Base-by-base conservation (phyloP, 2,797 vertebrate species). In the Spinus pinus region DNA sequence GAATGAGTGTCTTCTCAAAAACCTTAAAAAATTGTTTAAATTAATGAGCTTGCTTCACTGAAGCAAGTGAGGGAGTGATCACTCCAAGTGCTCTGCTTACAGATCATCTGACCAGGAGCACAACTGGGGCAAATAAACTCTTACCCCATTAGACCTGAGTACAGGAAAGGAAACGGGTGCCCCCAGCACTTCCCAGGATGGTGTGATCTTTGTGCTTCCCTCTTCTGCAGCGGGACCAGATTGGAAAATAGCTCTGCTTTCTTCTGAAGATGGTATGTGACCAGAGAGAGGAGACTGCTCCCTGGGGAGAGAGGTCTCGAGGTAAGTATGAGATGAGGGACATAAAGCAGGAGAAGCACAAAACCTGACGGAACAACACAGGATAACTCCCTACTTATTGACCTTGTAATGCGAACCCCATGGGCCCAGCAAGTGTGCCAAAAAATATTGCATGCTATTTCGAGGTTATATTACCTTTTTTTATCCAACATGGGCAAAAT, bases 401-500 rank as follows among this genome's bases (percentile, higher is more conserved):
- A 77, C 74, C 61, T 82, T 71, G 57, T 85, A 80, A 73, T 42
- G 74, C 1, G 2, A 85, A 58, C 28, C 54, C 54, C 33, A 13
- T 28, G 71, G 51, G 71, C 74, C 30, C 37, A 35, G 3, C 85
- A 80, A 90, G 70, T n/a, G 22, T 91, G 53, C 67, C 71, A 69
- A 71, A 92, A 93, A 82, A 50, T 67, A 61, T 4, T 57, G 33
- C 33, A 3, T 67, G 56, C 60, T 87, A 25, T 69, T 94, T 88
- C 88, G 81, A 72, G 81, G 54, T 78, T 86, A 28, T 69, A 81
- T 82, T 79, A 70, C 50, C 27, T 46, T 82, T 86, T 88, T 72
- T 81, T 70, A 61, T 90, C 51, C 62, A 78, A 14, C 31, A 20
- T 0, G 4, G 84, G 15, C 57, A 91, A 72, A 96, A 95, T 86